Evolutionary conservation across 1,140 invertebrate genomes (phyloP), one percentile per base, ranked within the genome.

Genomic region (Muscidifurax raptorellus): DNA sequence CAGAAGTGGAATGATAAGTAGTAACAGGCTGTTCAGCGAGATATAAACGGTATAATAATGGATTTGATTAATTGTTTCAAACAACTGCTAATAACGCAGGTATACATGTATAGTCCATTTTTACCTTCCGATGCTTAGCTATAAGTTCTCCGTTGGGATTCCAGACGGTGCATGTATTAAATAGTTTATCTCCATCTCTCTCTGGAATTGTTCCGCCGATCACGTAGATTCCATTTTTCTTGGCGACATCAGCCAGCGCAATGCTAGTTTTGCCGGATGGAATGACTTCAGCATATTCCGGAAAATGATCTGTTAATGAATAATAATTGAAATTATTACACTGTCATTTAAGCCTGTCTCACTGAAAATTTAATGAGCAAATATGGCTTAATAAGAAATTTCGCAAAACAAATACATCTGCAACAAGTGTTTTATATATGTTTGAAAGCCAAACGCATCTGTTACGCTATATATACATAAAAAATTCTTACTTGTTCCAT

Each of bases 171-270:
- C 97, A 98, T 0, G 98, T 99, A 90, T 99, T 99, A 89, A 96
- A 99, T 13, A 97, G 93, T 90, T 96, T 96, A 72, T 94, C 92
- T 30, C 94, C 94, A 40, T 95, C 95, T 75, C 93, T 92, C 93
- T 99, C 98, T 0, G 98, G 98, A 88, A 99, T 96, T 0, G 97
- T 98, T 7, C 98, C 98, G 47, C 97, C 98, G 75, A 99, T 95
- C 32, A 99, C 92, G 89, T 95, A 98, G 76, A 99, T 93, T 76
- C 95, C 93, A 87, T 97, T 95, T 84, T 97, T 95, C 87, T 96
- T 96, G 0, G 98, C 98, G 9, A 95, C 95, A 81, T 94, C 90
- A 0, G 97, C 96, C 59, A 99, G 91, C 66, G 95, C 94, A 36
- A 91, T 83, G 66, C 95, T 95, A 1, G 97, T 97, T 85, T 95